These are phyloP conservation scores for Stenodera caucasica DNA, from an alignment of 2,888 invertebrate genomes.

Conservation along the genomic window DNA sequence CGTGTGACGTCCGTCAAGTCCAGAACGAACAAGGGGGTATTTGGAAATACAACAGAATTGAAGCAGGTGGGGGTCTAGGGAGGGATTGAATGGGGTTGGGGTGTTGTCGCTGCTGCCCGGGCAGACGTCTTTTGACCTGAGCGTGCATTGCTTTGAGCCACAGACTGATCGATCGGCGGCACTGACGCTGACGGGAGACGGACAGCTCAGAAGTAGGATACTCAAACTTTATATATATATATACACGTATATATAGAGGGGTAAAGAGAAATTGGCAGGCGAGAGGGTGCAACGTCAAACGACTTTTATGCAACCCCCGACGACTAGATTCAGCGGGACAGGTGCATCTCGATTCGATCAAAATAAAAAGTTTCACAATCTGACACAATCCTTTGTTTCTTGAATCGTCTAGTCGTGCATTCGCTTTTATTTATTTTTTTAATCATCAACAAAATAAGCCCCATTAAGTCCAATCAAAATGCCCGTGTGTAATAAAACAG, in stretches of 20 bases:
- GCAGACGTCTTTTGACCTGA: constrained; percentile 57
- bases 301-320: constrained; percentile 38
- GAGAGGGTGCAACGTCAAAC: constrained; percentile 37
- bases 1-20: constrained; percentile 44
- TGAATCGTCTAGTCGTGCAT: no score
- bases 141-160: constrained; percentile 58
- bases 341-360: background rate
- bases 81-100: constrained; percentile 33
- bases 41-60: constrained; percentile 10
- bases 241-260: constrained; percentile 29
- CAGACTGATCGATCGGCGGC: constrained; percentile 56
- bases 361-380: background rate
- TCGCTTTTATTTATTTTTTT: no score
- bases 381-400: background rate
- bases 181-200: constrained; percentile 56
- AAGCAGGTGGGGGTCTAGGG: background rate
- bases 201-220: constrained; percentile 52
- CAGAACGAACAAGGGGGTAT: constrained; percentile 22
- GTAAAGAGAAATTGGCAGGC: constrained; percentile 31
- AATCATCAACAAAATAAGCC: no score
- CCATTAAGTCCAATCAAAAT: background rate
- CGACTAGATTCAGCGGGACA: constrained; percentile 1
- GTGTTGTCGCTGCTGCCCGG: constrained; percentile 53
- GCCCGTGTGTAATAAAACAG: background rate
- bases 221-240: no score